Conservation (phyloP, 2,888 invertebrate genomes). For the Schizaphis graminum region DNA sequence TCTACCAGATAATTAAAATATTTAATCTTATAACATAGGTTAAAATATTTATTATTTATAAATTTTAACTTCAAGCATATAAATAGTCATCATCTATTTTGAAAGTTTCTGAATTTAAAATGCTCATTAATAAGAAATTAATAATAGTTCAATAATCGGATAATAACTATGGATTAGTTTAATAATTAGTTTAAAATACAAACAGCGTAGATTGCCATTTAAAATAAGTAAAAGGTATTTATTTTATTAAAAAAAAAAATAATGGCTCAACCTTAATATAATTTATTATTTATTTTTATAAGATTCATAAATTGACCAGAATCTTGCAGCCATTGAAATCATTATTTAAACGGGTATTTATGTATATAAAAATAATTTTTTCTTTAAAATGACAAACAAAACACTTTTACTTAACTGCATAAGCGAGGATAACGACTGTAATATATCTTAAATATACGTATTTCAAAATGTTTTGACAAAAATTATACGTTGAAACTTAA, state of each 20-base stretch:
- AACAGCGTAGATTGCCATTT: background rate
- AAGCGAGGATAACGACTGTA: background rate
- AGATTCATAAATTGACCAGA: background rate
- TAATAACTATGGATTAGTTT: background rate
- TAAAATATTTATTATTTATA: background rate
- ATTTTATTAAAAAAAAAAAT: background rate
- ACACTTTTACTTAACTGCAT: background rate
- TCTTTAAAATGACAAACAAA: background rate
- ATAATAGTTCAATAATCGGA: background rate
- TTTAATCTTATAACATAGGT: background rate
- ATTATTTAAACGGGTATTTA: background rate
- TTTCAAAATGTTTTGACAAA: slow-evolving; percentile 1
- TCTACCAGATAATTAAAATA: background rate
- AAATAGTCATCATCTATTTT: background rate
- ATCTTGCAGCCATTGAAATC: background rate
- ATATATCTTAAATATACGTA: background rate
- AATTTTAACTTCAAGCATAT: background rate
- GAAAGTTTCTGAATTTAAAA: background rate
- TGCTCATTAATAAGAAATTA: background rate
- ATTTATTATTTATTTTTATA: background rate
- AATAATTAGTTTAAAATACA: background rate
- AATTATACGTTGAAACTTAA: background rate
- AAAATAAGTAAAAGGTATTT: background rate
- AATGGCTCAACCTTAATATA: background rate
- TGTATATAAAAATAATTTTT: background rate